Conservation (phyloP, 1,140 invertebrate species). For the Diorhabda elongata region DNA sequence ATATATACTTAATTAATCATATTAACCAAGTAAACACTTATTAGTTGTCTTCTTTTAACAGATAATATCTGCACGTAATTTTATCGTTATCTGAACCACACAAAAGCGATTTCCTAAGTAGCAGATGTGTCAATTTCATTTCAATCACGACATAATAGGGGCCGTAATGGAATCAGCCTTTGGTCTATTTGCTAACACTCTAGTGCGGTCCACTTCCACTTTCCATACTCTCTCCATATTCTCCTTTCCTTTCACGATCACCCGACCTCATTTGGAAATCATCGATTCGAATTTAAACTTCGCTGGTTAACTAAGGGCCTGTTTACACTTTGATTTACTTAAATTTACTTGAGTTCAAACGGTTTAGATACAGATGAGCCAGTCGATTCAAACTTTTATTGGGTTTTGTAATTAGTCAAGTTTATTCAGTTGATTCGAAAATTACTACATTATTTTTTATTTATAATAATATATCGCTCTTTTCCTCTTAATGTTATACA, state of each 20-base stretch:
- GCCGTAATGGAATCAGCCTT: conserved; percentile 48
- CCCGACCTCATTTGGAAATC: conserved; percentile 16
- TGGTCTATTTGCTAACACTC: conserved; percentile 48
- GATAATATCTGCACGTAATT: not conserved
- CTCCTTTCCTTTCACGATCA: conserved; percentile 13
- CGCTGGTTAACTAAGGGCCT: not conserved
- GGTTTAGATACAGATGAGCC: not conserved
- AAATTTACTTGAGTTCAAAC: not conserved
- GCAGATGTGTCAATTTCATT: conserved; percentile 50
- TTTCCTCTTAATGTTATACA: no score
- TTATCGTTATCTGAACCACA: not conserved
- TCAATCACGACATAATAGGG: conserved; percentile 48
- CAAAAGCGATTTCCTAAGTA: conserved; percentile 36
- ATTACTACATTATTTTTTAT: no score
- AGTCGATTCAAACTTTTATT: not conserved
- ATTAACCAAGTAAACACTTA: not conserved
- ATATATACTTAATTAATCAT: no score
- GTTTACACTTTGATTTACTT: not conserved
- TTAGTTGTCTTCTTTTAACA: not conserved
- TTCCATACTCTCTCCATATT: not conserved
- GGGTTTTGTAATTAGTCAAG: not conserved
- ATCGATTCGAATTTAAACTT: not conserved
- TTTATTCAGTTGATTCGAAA: no score
- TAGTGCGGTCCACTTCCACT: conserved; percentile 18
- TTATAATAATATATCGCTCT: no score